phyloP scores from a whole-genome alignment of 2,797 vertebrate species.

The Anguilla anguilla region DNA sequence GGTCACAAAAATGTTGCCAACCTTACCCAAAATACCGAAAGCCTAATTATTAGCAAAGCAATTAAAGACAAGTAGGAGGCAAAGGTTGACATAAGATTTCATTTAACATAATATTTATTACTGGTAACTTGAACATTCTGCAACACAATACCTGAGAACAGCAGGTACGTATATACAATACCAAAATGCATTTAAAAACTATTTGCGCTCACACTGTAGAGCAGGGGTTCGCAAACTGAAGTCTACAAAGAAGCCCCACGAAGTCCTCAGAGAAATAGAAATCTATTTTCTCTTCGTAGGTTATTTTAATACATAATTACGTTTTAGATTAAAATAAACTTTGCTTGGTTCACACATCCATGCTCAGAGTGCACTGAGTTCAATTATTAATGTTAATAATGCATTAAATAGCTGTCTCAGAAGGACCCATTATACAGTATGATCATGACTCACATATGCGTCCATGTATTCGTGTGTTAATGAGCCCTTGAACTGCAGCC shows the following conservation, averaged over 20 bases:
- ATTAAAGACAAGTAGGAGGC: background rate
- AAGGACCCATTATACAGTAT: background rate
- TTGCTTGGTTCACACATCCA: background rate
- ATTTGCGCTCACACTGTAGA: background rate
- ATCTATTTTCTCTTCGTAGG: background rate
- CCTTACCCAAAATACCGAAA: background rate
- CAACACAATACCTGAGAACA: constrained; percentile 1
- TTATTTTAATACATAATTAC: background rate
- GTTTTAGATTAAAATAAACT: background rate
- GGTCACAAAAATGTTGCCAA: background rate
- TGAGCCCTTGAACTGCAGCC: background rate
- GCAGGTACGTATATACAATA: background rate
- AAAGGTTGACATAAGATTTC: background rate
- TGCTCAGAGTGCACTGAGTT: background rate
- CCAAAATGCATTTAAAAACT: background rate
- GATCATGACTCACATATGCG: background rate
- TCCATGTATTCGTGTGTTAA: background rate
- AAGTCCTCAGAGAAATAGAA: background rate
- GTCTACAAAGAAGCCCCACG: background rate
- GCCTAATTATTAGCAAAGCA: background rate
- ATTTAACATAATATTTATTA: background rate
- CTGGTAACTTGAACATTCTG: background rate
- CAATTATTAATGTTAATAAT: background rate
- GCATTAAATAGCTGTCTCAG: background rate
- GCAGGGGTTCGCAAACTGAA: background rate